Conservation (phyloP, 2,797 vertebrate genomes). For the Picus viridis region DNA sequence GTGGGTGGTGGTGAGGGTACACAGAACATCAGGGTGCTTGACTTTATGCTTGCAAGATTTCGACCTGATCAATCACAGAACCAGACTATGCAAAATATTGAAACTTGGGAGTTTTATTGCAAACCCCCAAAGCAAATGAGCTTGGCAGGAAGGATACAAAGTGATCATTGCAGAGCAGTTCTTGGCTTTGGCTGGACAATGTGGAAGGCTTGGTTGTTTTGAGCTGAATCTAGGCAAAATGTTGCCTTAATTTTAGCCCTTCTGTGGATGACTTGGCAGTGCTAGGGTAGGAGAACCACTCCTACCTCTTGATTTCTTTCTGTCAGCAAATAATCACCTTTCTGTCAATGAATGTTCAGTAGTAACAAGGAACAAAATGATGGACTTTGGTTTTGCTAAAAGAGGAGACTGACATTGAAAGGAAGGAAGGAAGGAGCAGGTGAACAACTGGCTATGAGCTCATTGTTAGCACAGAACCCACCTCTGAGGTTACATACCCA, state of each 20-base stretch:
- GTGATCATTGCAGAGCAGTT: not conserved
- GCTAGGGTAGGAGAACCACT: not conserved
- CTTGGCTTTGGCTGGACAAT: not conserved
- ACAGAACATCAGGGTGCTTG: not conserved
- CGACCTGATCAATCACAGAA: not conserved
- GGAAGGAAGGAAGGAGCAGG: constrained; percentile 1
- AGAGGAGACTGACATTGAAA: not conserved
- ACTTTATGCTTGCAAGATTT: not conserved
- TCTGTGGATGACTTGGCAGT: not conserved
- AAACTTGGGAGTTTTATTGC: not conserved
- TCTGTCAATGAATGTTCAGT: not conserved
- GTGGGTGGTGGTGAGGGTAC: not conserved
- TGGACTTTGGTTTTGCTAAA: not conserved
- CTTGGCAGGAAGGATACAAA: not conserved
- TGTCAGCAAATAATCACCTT: not conserved
- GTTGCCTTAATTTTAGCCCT: not conserved
- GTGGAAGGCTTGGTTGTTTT: not conserved
- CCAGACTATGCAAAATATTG: not conserved
- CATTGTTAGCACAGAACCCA: not conserved
- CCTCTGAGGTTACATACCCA: fast-evolving
- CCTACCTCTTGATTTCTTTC: not conserved
- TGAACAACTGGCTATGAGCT: not conserved
- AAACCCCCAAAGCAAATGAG: not conserved
- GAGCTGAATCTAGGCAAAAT: not conserved
- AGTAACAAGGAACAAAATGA: not conserved